Percentiles rank a stretch among this genome's conserved stretches.
Evolutionary conservation across 53 echinoderm and acorn worm species (phyloP).

Genomic region (Arbacia lixula): DNA sequence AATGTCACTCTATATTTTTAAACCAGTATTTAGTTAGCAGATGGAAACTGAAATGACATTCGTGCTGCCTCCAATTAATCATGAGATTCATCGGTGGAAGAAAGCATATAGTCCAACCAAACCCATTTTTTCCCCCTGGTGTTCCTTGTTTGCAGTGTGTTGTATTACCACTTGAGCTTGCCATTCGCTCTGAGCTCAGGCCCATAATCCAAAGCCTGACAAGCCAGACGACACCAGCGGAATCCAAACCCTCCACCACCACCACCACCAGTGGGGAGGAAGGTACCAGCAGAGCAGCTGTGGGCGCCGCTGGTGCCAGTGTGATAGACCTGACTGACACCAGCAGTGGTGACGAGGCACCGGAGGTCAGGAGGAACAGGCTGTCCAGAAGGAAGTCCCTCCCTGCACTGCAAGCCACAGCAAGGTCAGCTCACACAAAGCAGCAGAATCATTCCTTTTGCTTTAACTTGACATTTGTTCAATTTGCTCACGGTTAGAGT

Average conservation of each 20-base stretch:
- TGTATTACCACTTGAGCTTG: constrained; percentile 50
- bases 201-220: background rate
- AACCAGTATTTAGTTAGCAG: too few species aligned
- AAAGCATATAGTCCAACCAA: too few species aligned
- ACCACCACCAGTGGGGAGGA: too few species aligned
- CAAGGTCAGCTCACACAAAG: constrained; percentile 26
- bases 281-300: constrained; percentile 26
- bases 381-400: constrained; percentile 27
- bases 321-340: constrained; percentile 63
- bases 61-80: too few species aligned
- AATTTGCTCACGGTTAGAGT: too few species aligned
- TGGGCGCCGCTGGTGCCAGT: constrained; percentile 37
- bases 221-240: background rate
- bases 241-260: constrained; percentile 4
- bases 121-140: too few species aligned
- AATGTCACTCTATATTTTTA: too few species aligned
- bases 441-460: too few species aligned
- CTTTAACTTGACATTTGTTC: too few species aligned
- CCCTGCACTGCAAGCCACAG: background rate
- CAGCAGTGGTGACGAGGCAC: constrained; percentile 79
- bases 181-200: constrained; percentile 40
- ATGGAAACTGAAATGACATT: too few species aligned
- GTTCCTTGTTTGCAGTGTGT: constrained; percentile 42
- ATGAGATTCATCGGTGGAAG: too few species aligned
- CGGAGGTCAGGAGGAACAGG: constrained; percentile 56